Evolutionary conservation across 2,888 invertebrate species (phyloP), one percentile per base, ranked within the genome.

Genomic region (Cantharis nigra): DNA sequence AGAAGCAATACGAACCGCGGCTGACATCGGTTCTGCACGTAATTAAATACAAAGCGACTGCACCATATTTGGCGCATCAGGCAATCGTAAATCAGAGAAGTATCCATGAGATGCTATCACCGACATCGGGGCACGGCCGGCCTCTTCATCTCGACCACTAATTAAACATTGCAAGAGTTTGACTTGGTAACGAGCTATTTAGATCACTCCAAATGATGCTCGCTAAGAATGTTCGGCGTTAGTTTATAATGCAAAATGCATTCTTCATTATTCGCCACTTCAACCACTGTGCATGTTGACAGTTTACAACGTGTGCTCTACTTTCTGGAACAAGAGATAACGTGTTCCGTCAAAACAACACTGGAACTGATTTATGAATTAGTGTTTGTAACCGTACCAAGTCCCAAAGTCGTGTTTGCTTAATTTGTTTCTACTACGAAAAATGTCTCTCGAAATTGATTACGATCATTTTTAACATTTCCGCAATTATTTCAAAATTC

Each of bases 101-200:
- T 79, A 81, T 82, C 82, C 82, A 81, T 80, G 82, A 82, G 82
- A 82, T 82, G 79, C 76, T 82, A 82, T 82, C 82, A 71, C 70
- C 74, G 74, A 74, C 76, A 79, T 74, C 76, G 73, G 76, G 76
- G 75, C 76, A 79, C 76, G 79, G 76, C 71, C 79, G 74, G 75
- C 70, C 78, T 75, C 78, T 75, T 78, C 75, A 76, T 78, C 74
- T 76, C 64, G 77, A 75, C 79, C 79, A 79, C 79, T 79, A 79
- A 79, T 79, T 79, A 79, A 79, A 77, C 79, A 79, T 79, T 72
- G 77, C 73, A 71, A 74, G 76, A 77, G 79, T 78, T 78, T 78
- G 78, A 78, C 76, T 71, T 74, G 74, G 78, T 79, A 79, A 79
- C 78, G 78, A 79, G 78, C 78, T 78, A 78, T 78, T 78, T 78